phyloP scores from a whole-genome alignment of 2,888 invertebrate species.

The Ernsta delagoae region DNA sequence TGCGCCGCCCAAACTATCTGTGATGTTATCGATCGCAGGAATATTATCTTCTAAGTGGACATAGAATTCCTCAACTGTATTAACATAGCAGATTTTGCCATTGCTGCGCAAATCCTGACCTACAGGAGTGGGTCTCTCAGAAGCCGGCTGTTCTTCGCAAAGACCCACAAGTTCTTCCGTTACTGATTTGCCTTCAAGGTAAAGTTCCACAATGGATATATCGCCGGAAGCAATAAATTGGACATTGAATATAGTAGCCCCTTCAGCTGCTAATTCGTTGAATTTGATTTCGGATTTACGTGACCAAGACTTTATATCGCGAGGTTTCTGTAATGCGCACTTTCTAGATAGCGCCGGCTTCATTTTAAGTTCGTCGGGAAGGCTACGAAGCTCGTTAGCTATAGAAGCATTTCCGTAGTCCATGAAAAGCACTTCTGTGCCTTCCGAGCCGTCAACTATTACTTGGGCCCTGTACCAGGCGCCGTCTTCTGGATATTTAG shows the following conservation, averaged over 20 bases:
- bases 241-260: slow-evolving; percentile 88
- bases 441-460: slow-evolving; percentile 81
- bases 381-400: slow-evolving; percentile 82
- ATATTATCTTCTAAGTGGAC: slow-evolving; percentile 86
- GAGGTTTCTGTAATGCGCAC: slow-evolving; percentile 86
- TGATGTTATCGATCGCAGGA: slow-evolving; percentile 85
- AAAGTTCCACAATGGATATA: slow-evolving; percentile 87
- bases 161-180: slow-evolving; percentile 84
- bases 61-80: slow-evolving; percentile 90
- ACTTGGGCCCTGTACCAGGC: slow-evolving; percentile 89
- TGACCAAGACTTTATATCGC: slow-evolving; percentile 86
- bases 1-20: slow-evolving; percentile 81
- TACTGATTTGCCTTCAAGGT: slow-evolving; percentile 86
- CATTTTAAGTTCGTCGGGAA: slow-evolving; percentile 85
- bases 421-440: slow-evolving; percentile 87
- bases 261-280: slow-evolving; percentile 87
- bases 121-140: slow-evolving; percentile 70
- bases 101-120: slow-evolving; percentile 76
- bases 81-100: slow-evolving; percentile 88
- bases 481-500: slow-evolving; percentile 87
- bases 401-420: slow-evolving; percentile 88
- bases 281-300: slow-evolving; percentile 87
- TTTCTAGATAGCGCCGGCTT: slow-evolving; percentile 86
- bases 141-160: slow-evolving; percentile 69
- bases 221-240: slow-evolving; percentile 88